Base-by-base conservation (phyloP, 2,888 invertebrate genomes). In the Homarus gammarus region DNA sequence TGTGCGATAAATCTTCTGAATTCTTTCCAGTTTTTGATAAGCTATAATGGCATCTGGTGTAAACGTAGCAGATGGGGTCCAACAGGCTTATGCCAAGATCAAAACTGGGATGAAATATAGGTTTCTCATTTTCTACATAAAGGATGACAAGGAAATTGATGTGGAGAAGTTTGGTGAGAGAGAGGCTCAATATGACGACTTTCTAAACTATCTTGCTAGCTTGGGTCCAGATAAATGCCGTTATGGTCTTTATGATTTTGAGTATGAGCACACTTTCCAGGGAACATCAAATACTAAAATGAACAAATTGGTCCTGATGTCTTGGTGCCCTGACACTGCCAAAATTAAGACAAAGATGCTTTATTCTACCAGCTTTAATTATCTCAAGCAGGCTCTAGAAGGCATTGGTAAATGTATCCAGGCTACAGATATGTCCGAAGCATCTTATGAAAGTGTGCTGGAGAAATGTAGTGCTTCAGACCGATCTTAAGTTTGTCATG, bases 271-370 rank as follows among this genome's bases (percentile, higher is more conserved):
- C 95, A 98, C 98, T 94, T 98, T 98, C 94, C 98, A 98, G 95
- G 98, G 98, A 94, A 98, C 98, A 93, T 97, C 98, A 93, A 98
- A 98, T 94, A 95, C 95, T 93, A 93, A 90, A 96, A 98, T 98
- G 96, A 98, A 99, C 95, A 98, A 99, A 95, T 95, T 98, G 93
- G 98, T 99, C 96, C 96, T 99, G 94, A 98, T 99, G 97, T 98
- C 98, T 94, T 98, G 98, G 98, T 98, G 99, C 96, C 99, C 99
- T 73, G 99, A 99, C 95, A 97, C 97, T 94, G 98, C 99, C 93
- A 98, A 97, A 95, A 96, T 97, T 93, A 96, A 96, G 95, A 96
- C 96, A 95, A 96, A 96, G 95, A 96, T 96, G 96, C 95, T 96
- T 94, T 96, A 96, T 95, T 96, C 96, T 94, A 98, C 98, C 95